Evolutionary conservation across 2,888 invertebrate genomes (phyloP), one percentile per base, ranked within the genome.

Genomic region (Eupeodes luniger): DNA sequence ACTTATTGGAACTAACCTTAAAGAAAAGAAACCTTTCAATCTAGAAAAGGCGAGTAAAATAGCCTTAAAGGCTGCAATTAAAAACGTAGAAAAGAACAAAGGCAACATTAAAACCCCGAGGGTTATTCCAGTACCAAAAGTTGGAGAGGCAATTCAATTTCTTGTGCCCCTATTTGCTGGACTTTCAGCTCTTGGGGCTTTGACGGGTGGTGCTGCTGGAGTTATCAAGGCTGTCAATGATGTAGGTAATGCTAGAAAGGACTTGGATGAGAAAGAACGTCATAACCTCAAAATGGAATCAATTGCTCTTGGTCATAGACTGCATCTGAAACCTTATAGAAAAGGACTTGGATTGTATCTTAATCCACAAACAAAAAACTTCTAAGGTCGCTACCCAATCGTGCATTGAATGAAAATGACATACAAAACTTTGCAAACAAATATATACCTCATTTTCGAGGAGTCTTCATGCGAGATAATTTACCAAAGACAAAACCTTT

Each of bases 131-230:
- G n/a, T n/a, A n/a, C n/a, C n/a, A n/a, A n/a, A n/a, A n/a, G n/a
- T n/a, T n/a, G n/a, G n/a, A 16, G 55, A 19, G 19, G 55, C 19
- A 16, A 19, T 55, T 5, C 55, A 16, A 16, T 55, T 55, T n/a
- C 55, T 55, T 55, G 55, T 55, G 5, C 55, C 55, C 5, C 9
- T 55, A 3, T 55, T 47, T 47, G 9, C 44, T 47, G 10, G 44
- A 47, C 55, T 55, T 55, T 55, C 55, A 16, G 55, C 55, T 16
- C 55, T 55, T 16, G 55, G 55, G 7, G 55, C 55, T 16, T 47
- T 47, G 44, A 47, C 55, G n/a, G 55, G 55, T 16, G 16, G 16
- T 55, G 16, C 5, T 16, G 55, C 19, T 16, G 19, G 16, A 9
- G 19, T 55, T 16, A 9, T 10, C 10, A 16, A 16, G n/a, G 16